Evolutionary conservation across 2,113 vertebrate species (phyloP).

Genomic region (Microcebus lehilahytsara): DNA sequence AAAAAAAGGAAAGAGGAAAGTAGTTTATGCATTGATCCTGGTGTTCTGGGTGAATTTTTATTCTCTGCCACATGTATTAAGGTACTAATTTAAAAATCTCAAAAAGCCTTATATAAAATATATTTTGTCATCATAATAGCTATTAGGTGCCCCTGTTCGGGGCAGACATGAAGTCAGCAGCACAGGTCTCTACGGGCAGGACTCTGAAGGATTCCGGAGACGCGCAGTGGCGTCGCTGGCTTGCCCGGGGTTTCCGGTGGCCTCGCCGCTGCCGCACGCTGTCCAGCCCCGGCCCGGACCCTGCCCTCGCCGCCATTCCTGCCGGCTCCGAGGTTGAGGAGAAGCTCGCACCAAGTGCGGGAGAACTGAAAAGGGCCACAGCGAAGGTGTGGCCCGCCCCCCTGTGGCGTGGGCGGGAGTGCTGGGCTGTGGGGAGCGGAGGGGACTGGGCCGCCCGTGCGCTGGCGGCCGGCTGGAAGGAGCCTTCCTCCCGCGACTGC

Average conservation of each 20-base stretch:
- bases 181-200: background rate
- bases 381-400: background rate
- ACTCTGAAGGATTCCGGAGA: background rate
- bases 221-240: fast-evolving
- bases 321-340: background rate
- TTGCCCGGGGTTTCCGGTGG: background rate
- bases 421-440: background rate
- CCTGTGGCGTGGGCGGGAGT: background rate
- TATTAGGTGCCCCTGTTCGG: background rate
- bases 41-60: background rate
- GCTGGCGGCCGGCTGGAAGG: background rate
- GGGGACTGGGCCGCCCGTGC: background rate
- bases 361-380: background rate
- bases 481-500: background rate
- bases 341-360: background rate
- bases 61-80: background rate
- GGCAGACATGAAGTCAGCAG: background rate
- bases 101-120: background rate
- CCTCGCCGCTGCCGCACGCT: background rate
- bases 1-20: background rate
- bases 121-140: background rate
- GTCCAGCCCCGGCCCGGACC: background rate
- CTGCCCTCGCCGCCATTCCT: background rate
- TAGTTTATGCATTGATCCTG: background rate
- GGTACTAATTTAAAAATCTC: background rate